phyloP scores from a whole-genome alignment of 2,888 invertebrate species.

The Erebia epiphron region DNA sequence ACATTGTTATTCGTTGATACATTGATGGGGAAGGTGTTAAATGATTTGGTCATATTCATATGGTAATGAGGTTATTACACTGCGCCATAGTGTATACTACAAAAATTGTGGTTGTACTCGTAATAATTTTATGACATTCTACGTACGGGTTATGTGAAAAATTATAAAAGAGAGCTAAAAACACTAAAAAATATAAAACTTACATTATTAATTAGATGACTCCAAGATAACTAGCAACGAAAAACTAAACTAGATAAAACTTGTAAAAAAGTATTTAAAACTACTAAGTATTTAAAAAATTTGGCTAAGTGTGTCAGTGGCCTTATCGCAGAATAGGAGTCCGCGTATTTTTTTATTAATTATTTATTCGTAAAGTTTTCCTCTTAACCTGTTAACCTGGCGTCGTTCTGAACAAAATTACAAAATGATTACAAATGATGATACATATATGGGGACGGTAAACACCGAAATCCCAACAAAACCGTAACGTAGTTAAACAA shows the following conservation, averaged over 20 bases:
- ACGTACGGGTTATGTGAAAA: not conserved
- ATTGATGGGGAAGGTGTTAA: slow-evolving; percentile 26
- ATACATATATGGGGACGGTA: slow-evolving; percentile 46
- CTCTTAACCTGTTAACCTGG: slow-evolving; percentile 67
- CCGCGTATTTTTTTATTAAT: slow-evolving; percentile 34
- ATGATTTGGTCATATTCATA: slow-evolving; percentile 5
- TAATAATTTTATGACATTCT: not conserved
- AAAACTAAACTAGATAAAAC: not conserved
- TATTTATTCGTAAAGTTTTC: slow-evolving; percentile 48
- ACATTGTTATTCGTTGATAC: slow-evolving; percentile 11
- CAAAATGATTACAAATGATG: too few relatives aligned
- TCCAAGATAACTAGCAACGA: not conserved
- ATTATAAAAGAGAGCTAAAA: not conserved
- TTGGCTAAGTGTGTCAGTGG: slow-evolving; percentile 44
- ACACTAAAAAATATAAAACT: not conserved
- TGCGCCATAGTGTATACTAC: not conserved
- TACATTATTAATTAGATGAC: too few relatives aligned
- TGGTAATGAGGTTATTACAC: slow-evolving; percentile 10
- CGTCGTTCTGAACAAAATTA: slow-evolving; percentile 42
- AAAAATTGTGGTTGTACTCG: too few relatives aligned
- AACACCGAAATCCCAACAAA: slow-evolving; percentile 10
- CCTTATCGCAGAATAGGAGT: slow-evolving; percentile 44
- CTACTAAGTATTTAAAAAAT: slow-evolving; percentile 9
- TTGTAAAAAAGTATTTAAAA: not conserved
- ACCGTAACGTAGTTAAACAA: not conserved